Evolutionary conservation across 2,113 vertebrate genomes (phyloP), one percentile per base, ranked within the genome.

Genomic region (Entelurus aequoreus): DNA sequence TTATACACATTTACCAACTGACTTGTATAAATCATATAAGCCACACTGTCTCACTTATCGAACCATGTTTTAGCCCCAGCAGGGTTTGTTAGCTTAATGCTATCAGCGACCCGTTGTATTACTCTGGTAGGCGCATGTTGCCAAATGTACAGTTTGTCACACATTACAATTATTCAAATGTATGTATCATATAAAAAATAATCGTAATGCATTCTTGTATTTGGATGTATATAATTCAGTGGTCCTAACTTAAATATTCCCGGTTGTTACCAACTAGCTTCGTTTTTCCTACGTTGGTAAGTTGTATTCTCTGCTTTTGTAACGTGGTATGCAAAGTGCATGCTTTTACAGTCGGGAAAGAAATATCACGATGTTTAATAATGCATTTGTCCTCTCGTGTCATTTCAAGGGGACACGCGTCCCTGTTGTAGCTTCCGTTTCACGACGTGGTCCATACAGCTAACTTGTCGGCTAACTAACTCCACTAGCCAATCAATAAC

Each of bases 71-170:
- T 19, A 35, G 28, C 54, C 65, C 58, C 35, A 12, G 11, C 10
- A 52, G 55, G 68, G 62, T 65, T 68, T 58, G 19, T 42, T 64
- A 54, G 66, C 65, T 84, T 69, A 83, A 38, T 44, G 28, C 55
- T 60, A 64, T 62, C 57, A 15, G 6, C n/a, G 46, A 14, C 12
- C 13, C 48, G 5, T 63, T 16, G 4, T 16, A 12, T 16, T 37
- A 36, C n/a, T 48, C n/a, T 9, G 6, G 36, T 35, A 46, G 10
- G 42, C 28, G 4, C 28, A 28, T 46, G 10, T 12, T 11, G 42
- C 42, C 10, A 46, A 5, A 46, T 11, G 12, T 11, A 12, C 10
- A 4, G 6, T 46, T 46, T 12, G 12, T 46, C 11, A 12, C 4
- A 12, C 42, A 46, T 11, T 28, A 28, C 4, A 28, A 28, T 3